Evolutionary conservation across 2,113 vertebrate species (phyloP).

Genomic region (Myotis brandtii): DNA sequence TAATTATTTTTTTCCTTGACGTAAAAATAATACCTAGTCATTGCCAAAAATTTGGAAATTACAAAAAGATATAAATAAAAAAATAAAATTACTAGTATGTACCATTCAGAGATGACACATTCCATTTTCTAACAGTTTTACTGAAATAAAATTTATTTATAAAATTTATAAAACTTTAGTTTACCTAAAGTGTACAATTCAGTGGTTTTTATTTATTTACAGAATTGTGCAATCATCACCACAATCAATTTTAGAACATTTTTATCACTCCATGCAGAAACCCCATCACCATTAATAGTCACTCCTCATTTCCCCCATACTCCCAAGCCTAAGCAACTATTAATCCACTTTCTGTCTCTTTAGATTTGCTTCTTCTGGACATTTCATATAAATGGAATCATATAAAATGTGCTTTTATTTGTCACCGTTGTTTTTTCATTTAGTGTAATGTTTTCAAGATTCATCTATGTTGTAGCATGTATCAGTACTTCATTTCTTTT

Average conservation of each 20-base stretch:
- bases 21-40: conserved; percentile 32
- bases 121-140: conserved; percentile 35
- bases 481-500: conserved; percentile 9
- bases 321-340: neutral
- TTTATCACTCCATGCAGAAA: conserved; percentile 33
- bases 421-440: neutral
- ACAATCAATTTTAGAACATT: conserved; percentile 40
- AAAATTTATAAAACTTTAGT: neutral
- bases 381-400: neutral
- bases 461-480: neutral
- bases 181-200: neutral
- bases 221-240: neutral
- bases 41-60: conserved; percentile 22
- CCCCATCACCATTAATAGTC: neutral
- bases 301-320: neutral
- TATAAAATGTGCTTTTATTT: neutral
- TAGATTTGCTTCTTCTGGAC: neutral
- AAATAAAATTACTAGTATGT: neutral
- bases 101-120: neutral
- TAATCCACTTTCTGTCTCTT: neutral
- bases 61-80: neutral
- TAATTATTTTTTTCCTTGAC: conserved; percentile 24
- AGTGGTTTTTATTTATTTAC: neutral
- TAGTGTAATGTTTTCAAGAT: neutral
- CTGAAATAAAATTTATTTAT: neutral